These are phyloP conservation scores for Drosophila tanythrix DNA, from an alignment of 2,888 invertebrate genomes.

Conservation along the genomic window DNA sequence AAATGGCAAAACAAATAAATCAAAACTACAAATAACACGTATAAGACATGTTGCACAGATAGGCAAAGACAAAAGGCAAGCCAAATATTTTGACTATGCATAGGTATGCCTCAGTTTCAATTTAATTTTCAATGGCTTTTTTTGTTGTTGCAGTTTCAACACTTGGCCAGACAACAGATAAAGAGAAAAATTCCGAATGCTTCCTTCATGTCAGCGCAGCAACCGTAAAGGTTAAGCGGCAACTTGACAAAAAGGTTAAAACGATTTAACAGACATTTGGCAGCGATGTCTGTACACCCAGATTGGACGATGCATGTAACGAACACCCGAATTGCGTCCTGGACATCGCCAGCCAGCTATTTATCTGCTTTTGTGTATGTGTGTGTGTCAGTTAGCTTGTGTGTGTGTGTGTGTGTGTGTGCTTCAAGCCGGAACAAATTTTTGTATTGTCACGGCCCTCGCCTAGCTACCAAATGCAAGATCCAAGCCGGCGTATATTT, in stretches of 20 bases:
- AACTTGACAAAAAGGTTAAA: conserved; percentile 83
- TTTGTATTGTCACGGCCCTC: conserved; percentile 59
- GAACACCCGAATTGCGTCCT: conserved; percentile 63
- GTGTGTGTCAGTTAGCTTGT: not conserved
- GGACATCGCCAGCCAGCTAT: conserved; percentile 16
- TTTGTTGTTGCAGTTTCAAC: conserved; percentile 55
- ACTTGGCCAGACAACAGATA: conserved; percentile 51
- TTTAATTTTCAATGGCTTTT: conserved; percentile 18
- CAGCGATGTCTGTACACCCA: conserved; percentile 41
- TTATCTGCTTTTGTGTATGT: not conserved
- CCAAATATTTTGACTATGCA: conserved; percentile 41
- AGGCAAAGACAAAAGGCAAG: conserved; percentile 23
- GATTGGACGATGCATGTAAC: conserved; percentile 50
- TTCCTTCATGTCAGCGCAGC: conserved; percentile 74
- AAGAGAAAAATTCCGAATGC: conserved; percentile 57
- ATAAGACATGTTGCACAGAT: conserved; percentile 62
- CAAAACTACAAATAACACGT: conserved; percentile 69
- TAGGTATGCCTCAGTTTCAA: conserved; percentile 34
- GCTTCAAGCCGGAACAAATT: conserved; percentile 69
- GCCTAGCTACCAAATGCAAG: conserved; percentile 52
- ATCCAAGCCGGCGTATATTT: conserved; percentile 24
- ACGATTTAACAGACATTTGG: conserved; percentile 77
- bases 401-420: not conserved
- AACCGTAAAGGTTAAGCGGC: conserved; percentile 82
- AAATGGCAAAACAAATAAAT: conserved; percentile 72